A percentile compares a stretch with the other conserved stretches of the same genome.
phyloP scores from a whole-genome alignment of 2,888 invertebrate genomes.

The Diarsia rubi region DNA sequence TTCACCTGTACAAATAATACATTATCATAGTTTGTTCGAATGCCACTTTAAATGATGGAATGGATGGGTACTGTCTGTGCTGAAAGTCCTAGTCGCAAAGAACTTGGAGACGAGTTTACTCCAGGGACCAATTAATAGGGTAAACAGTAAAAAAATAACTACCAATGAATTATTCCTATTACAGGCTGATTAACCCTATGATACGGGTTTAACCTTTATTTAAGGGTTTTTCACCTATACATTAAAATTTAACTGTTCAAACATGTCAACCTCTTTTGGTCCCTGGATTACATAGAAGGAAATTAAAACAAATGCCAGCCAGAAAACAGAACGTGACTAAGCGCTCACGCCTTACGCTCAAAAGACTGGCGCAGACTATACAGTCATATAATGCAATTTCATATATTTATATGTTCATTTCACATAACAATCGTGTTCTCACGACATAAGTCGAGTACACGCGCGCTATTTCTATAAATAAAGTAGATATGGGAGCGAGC shows the following conservation, averaged over 20 bases:
- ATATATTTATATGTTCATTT: slow-evolving; percentile 31
- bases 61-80: not conserved
- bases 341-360: slow-evolving; percentile 18
- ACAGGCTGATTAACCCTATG: not conserved
- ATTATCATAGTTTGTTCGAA: slow-evolving; percentile 29
- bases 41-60: slow-evolving; percentile 29
- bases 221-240: not conserved
- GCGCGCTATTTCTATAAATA: slow-evolving; percentile 47
- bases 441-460: not conserved
- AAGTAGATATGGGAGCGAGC: slow-evolving; percentile 59
- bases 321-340: not conserved
- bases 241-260: not conserved
- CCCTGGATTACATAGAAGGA: not conserved
- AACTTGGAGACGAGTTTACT: not conserved
- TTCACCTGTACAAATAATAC: slow-evolving; percentile 62
- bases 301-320: not conserved
- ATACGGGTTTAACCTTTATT: not conserved
- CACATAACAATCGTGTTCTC: slow-evolving; percentile 35
- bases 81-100: not conserved
- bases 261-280: not conserved
- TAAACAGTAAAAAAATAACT: too few species aligned
- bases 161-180: not conserved
- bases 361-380: slow-evolving; percentile 9
- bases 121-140: not conserved
- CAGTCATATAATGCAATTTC: slow-evolving; percentile 1